Conservation (phyloP, 2,888 invertebrate species). For the Geotrupes spiniger region DNA sequence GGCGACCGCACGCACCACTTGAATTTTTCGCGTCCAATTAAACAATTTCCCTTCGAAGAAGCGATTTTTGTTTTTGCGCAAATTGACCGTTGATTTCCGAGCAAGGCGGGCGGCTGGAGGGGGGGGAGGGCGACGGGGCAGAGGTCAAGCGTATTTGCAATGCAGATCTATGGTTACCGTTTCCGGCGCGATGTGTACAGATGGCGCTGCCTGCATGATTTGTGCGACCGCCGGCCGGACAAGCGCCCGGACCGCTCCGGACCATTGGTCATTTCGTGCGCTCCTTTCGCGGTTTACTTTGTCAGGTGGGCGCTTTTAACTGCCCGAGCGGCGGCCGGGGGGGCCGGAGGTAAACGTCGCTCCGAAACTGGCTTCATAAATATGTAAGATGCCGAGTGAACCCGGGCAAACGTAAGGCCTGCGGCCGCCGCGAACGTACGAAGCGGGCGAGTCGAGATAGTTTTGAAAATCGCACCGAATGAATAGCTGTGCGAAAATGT, state of each 20-base stretch:
- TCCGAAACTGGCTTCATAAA: slow-evolving; percentile 19
- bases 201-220: slow-evolving; percentile 47
- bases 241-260: slow-evolving; percentile 24
- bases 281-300: slow-evolving; percentile 24
- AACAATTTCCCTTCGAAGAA: too few species aligned
- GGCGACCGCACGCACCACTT: too few species aligned
- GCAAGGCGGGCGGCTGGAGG: not conserved
- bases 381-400: slow-evolving; percentile 7
- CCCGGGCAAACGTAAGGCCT: too few species aligned
- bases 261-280: slow-evolving; percentile 26
- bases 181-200: slow-evolving; percentile 44
- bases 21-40: too few species aligned
- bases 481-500: too few species aligned
- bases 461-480: too few species aligned
- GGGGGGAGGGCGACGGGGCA: not conserved
- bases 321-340: slow-evolving; percentile 7
- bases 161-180: slow-evolving; percentile 46
- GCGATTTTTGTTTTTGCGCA: too few species aligned
- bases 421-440: too few species aligned
- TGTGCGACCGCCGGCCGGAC: slow-evolving; percentile 47
- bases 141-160: slow-evolving; percentile 38
- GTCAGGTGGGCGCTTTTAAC: slow-evolving; percentile 14
- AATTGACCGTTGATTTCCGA: too few species aligned
- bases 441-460: too few species aligned
- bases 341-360: slow-evolving; percentile 13